These are phyloP conservation scores for Meteorus cinctellus DNA, from an alignment of 2,888 invertebrate genomes.

Conservation along the genomic window DNA sequence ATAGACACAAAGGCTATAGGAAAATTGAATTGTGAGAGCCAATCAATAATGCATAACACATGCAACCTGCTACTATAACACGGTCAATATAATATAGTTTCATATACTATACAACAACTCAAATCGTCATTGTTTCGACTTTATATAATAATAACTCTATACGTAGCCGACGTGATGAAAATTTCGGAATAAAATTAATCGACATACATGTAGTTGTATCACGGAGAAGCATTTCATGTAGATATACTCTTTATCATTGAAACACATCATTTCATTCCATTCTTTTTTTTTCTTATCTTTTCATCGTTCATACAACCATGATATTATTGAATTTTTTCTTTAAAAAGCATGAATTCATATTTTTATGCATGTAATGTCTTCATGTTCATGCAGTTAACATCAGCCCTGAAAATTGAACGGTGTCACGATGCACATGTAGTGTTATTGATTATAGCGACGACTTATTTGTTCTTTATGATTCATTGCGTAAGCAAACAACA, in stretches of 20 bases:
- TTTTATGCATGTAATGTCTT: background rate
- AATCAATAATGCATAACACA: conserved; percentile 46
- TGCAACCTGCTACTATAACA: conserved; percentile 34
- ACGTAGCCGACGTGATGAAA: background rate
- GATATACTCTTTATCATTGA: background rate
- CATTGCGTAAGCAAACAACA: background rate
- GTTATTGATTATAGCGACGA: too few species aligned
- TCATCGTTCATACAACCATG: background rate
- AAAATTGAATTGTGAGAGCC: background rate
- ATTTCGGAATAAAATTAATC: background rate
- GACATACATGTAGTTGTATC: background rate
- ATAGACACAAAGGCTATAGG: background rate
- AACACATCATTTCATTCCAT: background rate
- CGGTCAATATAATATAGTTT: conserved; percentile 41
- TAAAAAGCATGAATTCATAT: background rate
- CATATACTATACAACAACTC: background rate
- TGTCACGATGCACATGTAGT: background rate
- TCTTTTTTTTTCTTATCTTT: background rate
- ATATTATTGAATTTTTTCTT: background rate
- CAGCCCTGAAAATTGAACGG: background rate
- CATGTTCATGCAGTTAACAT: background rate
- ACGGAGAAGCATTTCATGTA: background rate
- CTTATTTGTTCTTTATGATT: background rate
- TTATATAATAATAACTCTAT: background rate
- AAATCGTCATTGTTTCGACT: background rate